These are phyloP conservation scores for Toxotes lorentzi DNA, from an alignment of 2,797 vertebrate genomes.

Conservation along the genomic window DNA sequence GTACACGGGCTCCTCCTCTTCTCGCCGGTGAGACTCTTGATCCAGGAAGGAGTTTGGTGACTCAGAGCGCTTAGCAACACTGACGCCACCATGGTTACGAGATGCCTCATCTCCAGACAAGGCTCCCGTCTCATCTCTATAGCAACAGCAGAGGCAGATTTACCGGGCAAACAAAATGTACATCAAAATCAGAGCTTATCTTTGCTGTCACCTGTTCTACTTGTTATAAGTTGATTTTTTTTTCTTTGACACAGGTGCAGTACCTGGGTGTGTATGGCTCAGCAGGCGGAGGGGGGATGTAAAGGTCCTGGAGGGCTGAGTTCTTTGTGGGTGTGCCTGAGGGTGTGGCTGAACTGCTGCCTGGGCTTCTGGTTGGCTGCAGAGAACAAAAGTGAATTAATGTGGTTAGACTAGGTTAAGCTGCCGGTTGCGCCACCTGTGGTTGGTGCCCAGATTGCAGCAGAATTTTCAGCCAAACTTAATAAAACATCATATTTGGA, in stretches of 20 bases:
- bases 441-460: neutral
- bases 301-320: conserved; percentile 97
- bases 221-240: neutral
- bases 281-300: conserved; percentile 95
- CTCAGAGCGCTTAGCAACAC: conserved; percentile 93
- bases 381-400: conserved; percentile 9
- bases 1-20: conserved; percentile 96
- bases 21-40: conserved; percentile 93
- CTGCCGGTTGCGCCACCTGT: neutral
- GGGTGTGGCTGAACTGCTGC: conserved; percentile 95
- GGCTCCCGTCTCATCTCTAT: conserved; percentile 94
- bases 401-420: neutral
- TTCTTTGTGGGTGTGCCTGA: conserved; percentile 96
- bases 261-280: conserved; percentile 97
- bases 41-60: conserved; percentile 99
- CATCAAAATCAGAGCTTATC: conserved; percentile 28
- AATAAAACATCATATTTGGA: neutral
- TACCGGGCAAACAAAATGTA: conserved; percentile 17
- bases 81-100: conserved; percentile 89
- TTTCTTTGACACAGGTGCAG: neutral
- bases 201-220: conserved; percentile 8
- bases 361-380: conserved; percentile 96
- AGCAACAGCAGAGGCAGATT: conserved; percentile 62
- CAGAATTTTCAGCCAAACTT: neutral
- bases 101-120: conserved; percentile 91